Base-by-base conservation (phyloP, 2,888 invertebrate genomes). In the Plutella xylostella region DNA sequence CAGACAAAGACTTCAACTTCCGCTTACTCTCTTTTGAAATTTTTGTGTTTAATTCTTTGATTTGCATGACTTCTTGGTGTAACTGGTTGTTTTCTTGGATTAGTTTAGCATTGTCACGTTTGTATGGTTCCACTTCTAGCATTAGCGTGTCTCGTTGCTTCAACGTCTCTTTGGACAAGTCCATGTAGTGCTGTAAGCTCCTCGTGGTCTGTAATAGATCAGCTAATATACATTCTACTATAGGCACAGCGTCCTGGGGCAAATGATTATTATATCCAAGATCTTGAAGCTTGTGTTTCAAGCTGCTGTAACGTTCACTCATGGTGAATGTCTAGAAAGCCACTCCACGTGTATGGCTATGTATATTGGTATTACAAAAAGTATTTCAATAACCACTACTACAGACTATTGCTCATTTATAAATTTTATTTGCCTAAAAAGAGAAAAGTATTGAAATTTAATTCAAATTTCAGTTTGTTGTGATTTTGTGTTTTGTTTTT, bases 171-270 rank as follows among this genome's bases (percentile, higher is more conserved):
- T 90, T 87, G 5, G 92, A 89, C 55, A 92, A 76, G 49, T 89
- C 86, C 85, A 95, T 95, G 51, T 93, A 91, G 74, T 94, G 91
- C 61, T 93, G 90, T 45, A 96, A 82, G 62, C 91, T 94, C 55
- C 92, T 90, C n/a, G 94, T 96, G 7, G 95, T 95, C 66, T 92
- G 91, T 49, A 95, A 85, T 47, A 96, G 85, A 75, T 97, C 96
- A 37, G 90, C 89, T 44, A 96, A 78, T 47, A 97, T 70, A 61
- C 88, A 89, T 72, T 93, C 91, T 53, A 95, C 92, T 51, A 97
- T 75, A 30, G 93, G 90, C 33, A 95, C 85, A 37, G 91, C 90
- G 51, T 95, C 93, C 12, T 90, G 70, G 0, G 90, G 89, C 50
- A 96, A 79, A 1, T 88, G 80, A 61, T 94, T 91, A 37, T 86